Evolutionary conservation across 2,797 vertebrate species (phyloP).

Genomic region (Hippopotamyrus pictus): DNA sequence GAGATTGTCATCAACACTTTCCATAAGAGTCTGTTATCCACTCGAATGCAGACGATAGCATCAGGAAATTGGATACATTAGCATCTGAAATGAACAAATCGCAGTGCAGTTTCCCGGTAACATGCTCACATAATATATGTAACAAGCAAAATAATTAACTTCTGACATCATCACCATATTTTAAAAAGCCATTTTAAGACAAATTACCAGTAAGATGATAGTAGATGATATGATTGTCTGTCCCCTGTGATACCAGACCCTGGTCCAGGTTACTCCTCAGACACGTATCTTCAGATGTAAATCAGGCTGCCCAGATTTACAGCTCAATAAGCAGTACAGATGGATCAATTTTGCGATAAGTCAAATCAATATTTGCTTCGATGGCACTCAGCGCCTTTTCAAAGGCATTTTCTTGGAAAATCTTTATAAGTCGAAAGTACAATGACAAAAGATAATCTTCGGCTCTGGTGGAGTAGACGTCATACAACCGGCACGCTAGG

Average conservation of each 20-base stretch:
- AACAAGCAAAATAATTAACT: background rate
- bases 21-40: background rate
- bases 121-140: background rate
- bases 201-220: background rate
- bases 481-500: background rate
- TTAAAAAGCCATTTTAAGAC: background rate
- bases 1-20: background rate
- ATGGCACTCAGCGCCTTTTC: background rate
- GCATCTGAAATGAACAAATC: background rate
- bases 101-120: background rate
- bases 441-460: background rate
- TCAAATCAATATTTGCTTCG: background rate
- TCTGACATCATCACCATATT: background rate
- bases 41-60: background rate
- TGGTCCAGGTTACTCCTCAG: background rate
- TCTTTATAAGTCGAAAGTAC: background rate
- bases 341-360: background rate
- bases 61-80: constrained; percentile 4
- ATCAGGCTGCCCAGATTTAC: background rate
- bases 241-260: background rate
- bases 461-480: background rate
- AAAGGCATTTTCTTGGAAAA: background rate
- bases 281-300: background rate
- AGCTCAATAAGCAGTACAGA: background rate
- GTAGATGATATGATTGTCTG: background rate